phyloP scores from a whole-genome alignment of 2,113 vertebrate genomes.

The Nerophis lumbriciformis region DNA sequence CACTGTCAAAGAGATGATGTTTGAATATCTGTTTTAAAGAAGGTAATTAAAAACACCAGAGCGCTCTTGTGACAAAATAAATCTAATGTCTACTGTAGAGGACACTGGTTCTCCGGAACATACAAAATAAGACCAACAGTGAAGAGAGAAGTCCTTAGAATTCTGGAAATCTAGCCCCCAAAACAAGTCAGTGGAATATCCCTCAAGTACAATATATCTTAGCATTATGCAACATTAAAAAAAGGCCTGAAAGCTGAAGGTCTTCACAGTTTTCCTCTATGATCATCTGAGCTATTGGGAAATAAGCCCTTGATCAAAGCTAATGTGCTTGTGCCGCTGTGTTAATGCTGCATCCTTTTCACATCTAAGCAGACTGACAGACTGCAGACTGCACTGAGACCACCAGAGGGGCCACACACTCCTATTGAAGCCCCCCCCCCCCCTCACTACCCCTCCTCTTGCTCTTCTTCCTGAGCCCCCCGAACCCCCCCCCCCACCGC shows the following conservation, averaged over 20 bases:
- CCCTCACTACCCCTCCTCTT: background rate
- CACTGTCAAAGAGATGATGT: too few relatives aligned
- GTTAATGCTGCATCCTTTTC: background rate
- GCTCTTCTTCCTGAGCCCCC: conserved; percentile 12
- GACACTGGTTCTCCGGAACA: too few relatives aligned
- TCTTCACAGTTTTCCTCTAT: background rate
- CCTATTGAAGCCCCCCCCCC: conserved; percentile 13
- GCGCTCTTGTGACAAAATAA: too few relatives aligned
- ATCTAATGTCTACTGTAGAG: too few relatives aligned
- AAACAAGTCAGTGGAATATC: too few relatives aligned
- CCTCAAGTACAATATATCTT: too few relatives aligned
- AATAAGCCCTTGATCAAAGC: background rate
- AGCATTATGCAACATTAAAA: background rate
- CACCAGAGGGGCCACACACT: conserved; percentile 12
- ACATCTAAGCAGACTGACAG: background rate
- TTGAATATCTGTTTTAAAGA: too few relatives aligned
- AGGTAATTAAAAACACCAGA: too few relatives aligned
- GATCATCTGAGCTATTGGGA: background rate
- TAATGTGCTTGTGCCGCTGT: background rate
- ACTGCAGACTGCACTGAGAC: conserved; percentile 2
- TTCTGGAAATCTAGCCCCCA: too few relatives aligned
- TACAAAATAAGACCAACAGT: too few relatives aligned
- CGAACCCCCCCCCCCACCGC: background rate
- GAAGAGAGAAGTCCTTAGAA: too few relatives aligned
- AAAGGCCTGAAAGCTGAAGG: background rate